Evolutionary conservation across 1,140 invertebrate genomes (phyloP).

Genomic region (Coptotermes formosanus): DNA sequence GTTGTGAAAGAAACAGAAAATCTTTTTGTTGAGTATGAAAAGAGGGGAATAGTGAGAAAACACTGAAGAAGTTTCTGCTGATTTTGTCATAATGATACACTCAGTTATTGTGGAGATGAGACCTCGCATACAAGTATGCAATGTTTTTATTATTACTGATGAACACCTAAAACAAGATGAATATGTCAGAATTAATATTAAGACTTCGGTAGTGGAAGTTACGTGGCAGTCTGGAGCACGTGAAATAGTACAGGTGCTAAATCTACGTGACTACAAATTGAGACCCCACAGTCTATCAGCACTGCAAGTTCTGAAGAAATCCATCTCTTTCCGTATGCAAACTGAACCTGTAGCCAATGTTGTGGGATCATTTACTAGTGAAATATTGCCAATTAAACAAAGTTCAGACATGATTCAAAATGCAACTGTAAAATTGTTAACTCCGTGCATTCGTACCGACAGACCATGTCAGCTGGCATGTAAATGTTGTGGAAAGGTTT

Average conservation of each 20-base stretch:
- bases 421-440: neutral
- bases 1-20: slow-evolving; percentile 62
- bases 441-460: neutral
- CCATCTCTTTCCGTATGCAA: slow-evolving; percentile 27
- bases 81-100: slow-evolving; percentile 20
- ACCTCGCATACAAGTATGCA: slow-evolving; percentile 32
- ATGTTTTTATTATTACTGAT: slow-evolving; percentile 27
- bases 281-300: slow-evolving; percentile 23
- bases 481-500: slow-evolving; percentile 30
- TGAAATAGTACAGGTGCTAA: slow-evolving; percentile 20
- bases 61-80: neutral
- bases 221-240: neutral
- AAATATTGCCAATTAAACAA: slow-evolving; percentile 27
- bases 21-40: slow-evolving; percentile 49
- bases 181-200: slow-evolving; percentile 25
- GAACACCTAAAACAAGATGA: neutral
- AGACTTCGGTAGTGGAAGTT: neutral
- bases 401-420: neutral
- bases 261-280: slow-evolving; percentile 18
- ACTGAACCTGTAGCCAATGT: slow-evolving; percentile 23
- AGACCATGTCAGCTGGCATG: slow-evolving; percentile 16
- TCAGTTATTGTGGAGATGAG: slow-evolving; percentile 30
- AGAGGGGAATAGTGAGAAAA: slow-evolving; percentile 40
- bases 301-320: slow-evolving; percentile 25
- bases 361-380: slow-evolving; percentile 27